Conservation (phyloP, 1,140 invertebrate genomes). For the Eulimnadia texana region DNA sequence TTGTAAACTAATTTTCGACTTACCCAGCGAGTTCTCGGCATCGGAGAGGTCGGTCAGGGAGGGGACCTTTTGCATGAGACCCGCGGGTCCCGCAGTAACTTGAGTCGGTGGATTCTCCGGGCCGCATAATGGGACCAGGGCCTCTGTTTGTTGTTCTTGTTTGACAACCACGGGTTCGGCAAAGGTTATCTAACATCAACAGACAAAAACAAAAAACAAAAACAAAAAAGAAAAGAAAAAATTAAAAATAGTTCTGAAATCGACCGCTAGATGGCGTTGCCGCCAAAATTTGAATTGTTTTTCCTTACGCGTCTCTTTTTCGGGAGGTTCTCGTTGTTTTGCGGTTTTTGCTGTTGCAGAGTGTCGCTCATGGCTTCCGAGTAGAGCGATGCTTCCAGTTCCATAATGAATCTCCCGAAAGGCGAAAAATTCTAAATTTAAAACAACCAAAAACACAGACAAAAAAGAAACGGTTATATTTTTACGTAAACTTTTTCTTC, state of each 20-base stretch:
- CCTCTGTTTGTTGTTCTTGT: slow-evolving; percentile 10
- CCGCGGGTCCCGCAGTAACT: neutral
- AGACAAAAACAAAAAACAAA: too few species aligned
- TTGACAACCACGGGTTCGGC: slow-evolving; percentile 5
- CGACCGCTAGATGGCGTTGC: too few species aligned
- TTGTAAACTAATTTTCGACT: slow-evolving; percentile 30
- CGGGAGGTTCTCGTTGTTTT: neutral
- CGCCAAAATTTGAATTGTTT: too few species aligned
- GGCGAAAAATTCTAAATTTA: too few species aligned
- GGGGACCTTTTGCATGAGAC: slow-evolving; percentile 59
- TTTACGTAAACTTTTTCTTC: too few species aligned
- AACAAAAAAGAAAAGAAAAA: too few species aligned
- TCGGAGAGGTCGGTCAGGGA: slow-evolving; percentile 68
- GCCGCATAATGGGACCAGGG: slow-evolving; percentile 13
- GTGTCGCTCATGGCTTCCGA: neutral
- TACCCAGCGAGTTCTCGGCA: slow-evolving; percentile 63
- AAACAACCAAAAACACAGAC: neutral
- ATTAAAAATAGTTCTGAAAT: too few species aligned
- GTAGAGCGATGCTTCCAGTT: neutral
- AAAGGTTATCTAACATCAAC: slow-evolving; percentile 13
- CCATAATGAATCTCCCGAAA: neutral
- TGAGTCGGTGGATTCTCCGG: neutral
- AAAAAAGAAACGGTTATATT: neutral
- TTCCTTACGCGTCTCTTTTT: neutral
- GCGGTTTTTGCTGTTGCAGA: neutral